A percentile compares a stretch with the other conserved stretches of the same genome.
phyloP scores from a whole-genome alignment of 2,797 vertebrate genomes.

The Enteromius afrohamiltoni region DNA sequence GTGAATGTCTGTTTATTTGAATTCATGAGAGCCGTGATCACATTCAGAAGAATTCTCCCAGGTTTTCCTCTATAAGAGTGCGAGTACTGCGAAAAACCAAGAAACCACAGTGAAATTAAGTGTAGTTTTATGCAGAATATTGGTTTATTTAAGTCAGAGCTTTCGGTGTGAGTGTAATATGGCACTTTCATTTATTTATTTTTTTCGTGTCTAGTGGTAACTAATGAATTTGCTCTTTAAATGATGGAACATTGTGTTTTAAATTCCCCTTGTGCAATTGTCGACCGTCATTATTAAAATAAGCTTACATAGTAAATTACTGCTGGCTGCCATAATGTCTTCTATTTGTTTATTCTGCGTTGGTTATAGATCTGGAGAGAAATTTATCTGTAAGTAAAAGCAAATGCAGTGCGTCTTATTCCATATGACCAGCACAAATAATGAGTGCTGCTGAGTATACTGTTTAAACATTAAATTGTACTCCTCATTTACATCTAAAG shows the following conservation, averaged over 20 bases:
- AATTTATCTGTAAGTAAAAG: background rate
- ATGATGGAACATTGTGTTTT: constrained; percentile 30
- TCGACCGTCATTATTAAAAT: background rate
- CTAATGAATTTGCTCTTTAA: constrained; percentile 53
- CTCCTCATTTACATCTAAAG: background rate
- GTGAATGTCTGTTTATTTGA: constrained; percentile 79
- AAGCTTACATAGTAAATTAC: background rate
- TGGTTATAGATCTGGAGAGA: constrained; percentile 5
- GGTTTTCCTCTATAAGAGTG: constrained; percentile 71
- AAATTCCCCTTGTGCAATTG: background rate
- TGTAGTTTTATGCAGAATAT: constrained; percentile 79
- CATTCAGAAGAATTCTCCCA: constrained; percentile 68
- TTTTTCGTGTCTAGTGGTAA: constrained; percentile 66
- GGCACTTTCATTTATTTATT: constrained; percentile 67
- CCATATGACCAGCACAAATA: background rate
- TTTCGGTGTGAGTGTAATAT: constrained; percentile 64
- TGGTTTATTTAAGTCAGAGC: constrained; percentile 73
- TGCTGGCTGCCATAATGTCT: background rate
- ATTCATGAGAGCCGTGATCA: constrained; percentile 71
- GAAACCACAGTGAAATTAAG: constrained; percentile 76
- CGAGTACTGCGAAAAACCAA: constrained; percentile 76
- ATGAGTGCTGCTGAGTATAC: background rate
- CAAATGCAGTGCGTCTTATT: background rate
- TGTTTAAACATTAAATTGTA: background rate
- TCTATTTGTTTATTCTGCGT: background rate